These are phyloP conservation scores for Phaetusa simplex DNA, from an alignment of 2,113 vertebrate genomes.

Conservation along the genomic window DNA sequence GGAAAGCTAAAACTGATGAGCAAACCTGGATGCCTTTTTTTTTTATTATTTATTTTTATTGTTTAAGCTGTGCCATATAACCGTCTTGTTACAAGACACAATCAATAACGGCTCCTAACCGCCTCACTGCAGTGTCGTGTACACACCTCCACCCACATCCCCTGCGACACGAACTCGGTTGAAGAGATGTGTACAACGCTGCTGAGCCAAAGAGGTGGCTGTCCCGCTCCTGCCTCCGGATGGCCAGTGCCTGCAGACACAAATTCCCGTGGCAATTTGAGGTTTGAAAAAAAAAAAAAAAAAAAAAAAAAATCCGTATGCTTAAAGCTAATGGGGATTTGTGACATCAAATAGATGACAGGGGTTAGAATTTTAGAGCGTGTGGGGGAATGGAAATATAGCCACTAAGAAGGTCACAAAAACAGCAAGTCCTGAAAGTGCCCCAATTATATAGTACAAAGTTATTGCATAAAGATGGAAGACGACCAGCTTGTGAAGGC, in stretches of 20 bases:
- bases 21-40: constrained; percentile 1
- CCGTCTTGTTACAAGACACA: neutral
- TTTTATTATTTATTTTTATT: constrained; percentile 54
- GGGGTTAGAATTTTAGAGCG: neutral
- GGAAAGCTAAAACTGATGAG: constrained; percentile 55
- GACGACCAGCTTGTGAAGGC: neutral
- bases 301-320: neutral
- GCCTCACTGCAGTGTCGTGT: neutral
- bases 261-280: neutral
- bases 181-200: fast-evolving
- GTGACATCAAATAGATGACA: neutral
- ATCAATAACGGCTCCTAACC: neutral
- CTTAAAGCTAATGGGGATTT: neutral
- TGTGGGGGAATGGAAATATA: fast-evolving
- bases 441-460: neutral
- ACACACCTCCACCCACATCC: neutral
- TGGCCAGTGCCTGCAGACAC: neutral
- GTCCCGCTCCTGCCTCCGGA: neutral
- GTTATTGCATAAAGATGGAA: neutral
- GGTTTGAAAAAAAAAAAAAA: neutral
- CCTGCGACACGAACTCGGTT: fast-evolving
- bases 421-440: neutral
- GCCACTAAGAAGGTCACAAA: neutral
- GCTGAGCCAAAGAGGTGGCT: neutral
- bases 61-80: constrained; percentile 21